These are phyloP conservation scores for Tenebrio molitor DNA, from an alignment of 1,140 invertebrate species.

Conservation along the genomic window DNA sequence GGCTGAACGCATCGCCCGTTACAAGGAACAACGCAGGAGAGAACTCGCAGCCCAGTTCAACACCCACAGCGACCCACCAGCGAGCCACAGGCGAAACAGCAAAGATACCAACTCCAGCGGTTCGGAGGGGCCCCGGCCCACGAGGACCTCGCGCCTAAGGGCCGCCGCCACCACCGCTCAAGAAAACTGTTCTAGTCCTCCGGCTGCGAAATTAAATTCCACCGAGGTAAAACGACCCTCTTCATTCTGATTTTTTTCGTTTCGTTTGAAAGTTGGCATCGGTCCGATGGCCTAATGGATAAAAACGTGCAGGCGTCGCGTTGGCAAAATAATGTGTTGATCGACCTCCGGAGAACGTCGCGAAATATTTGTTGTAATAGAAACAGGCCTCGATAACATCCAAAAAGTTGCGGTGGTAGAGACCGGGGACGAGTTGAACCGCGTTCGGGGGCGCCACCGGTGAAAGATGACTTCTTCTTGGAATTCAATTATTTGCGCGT, in stretches of 20 bases:
- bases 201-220: slow-evolving; percentile 29
- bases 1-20: slow-evolving; percentile 74
- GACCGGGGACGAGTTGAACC: too few relatives aligned
- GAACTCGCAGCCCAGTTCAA: slow-evolving; percentile 69
- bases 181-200: slow-evolving; percentile 33
- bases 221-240: slow-evolving; percentile 42
- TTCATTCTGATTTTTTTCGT: background rate
- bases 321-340: background rate
- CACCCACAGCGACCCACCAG: slow-evolving; percentile 19
- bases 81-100: slow-evolving; percentile 35
- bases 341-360: background rate
- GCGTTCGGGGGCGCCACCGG: too few relatives aligned
- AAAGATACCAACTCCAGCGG: slow-evolving; percentile 64
- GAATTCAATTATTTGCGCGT: too few relatives aligned
- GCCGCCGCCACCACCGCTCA: slow-evolving; percentile 68
- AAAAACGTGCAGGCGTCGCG: background rate
- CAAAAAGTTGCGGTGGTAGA: too few relatives aligned
- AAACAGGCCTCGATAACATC: too few relatives aligned
- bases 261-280: background rate
- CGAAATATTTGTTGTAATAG: too few relatives aligned
- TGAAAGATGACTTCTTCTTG: too few relatives aligned
- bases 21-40: slow-evolving; percentile 76
- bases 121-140: slow-evolving; percentile 71
- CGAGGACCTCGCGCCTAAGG: slow-evolving; percentile 78
- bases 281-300: background rate